A percentile compares a stretch with the other conserved stretches of the same genome.
phyloP scores from a whole-genome alignment of 2,113 vertebrate genomes.

The Pleuronectes platessa region DNA sequence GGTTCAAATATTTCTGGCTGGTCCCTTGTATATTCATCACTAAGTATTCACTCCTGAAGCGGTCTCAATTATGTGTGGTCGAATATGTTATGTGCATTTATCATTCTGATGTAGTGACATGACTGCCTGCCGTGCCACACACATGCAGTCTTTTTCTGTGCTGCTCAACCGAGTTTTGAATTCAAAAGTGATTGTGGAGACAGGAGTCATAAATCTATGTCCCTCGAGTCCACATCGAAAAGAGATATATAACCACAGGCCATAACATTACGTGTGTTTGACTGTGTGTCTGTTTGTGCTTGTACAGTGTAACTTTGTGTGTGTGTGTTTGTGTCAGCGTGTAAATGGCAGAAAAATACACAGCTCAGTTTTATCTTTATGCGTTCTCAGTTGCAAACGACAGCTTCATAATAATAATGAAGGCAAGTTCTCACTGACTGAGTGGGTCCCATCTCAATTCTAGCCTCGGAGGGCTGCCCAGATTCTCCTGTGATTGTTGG shows the following conservation, averaged over 20 bases:
- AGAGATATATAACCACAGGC: slow-evolving; percentile 57
- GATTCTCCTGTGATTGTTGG: slow-evolving; percentile 17
- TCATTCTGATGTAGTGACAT: slow-evolving; percentile 58
- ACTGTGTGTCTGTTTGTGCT: slow-evolving; percentile 26
- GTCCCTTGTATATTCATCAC: slow-evolving; percentile 38
- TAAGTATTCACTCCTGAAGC: slow-evolving; percentile 53
- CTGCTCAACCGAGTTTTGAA: slow-evolving; percentile 56
- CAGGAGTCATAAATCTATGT: slow-evolving; percentile 74
- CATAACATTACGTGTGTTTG: slow-evolving; percentile 52
- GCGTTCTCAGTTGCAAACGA: slow-evolving; percentile 46
- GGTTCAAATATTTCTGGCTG: slow-evolving; percentile 33
- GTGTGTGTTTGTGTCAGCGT: not conserved
- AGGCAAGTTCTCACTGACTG: slow-evolving; percentile 37
- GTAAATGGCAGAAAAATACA: slow-evolving; percentile 45
- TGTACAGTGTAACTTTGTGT: not conserved
- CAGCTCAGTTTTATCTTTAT: slow-evolving; percentile 43
- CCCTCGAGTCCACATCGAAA: slow-evolving; percentile 52
- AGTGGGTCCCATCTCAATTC: slow-evolving; percentile 25
- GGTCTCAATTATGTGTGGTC: slow-evolving; percentile 47
- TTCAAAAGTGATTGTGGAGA: slow-evolving; percentile 72
- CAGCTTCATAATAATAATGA: slow-evolving; percentile 52
- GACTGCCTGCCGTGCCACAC: slow-evolving; percentile 29
- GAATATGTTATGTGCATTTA: slow-evolving; percentile 49
- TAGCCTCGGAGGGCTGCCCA: slow-evolving; percentile 20
- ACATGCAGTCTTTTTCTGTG: slow-evolving; percentile 32